phyloP scores from a whole-genome alignment of 64 coral and sea anemone species.

The Acropora tenuis region DNA sequence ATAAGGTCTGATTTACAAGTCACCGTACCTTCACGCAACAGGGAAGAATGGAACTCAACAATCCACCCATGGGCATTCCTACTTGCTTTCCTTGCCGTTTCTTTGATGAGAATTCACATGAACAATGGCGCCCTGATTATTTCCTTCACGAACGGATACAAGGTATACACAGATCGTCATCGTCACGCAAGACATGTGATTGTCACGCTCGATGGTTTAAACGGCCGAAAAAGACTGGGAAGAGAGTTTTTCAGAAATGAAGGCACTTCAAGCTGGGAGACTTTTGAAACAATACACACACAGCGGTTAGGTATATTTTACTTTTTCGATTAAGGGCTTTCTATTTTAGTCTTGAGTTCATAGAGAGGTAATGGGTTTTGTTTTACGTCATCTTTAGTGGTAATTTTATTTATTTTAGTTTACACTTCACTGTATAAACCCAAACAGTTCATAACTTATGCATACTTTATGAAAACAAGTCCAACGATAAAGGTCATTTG shows the following conservation, averaged over 20 bases:
- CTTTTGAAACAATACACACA: too few species aligned
- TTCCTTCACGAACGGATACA: not conserved
- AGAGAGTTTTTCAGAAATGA: too few species aligned
- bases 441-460: not conserved
- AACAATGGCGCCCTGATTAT: not conserved
- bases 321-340: too few species aligned
- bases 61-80: not conserved
- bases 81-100: not conserved
- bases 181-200: not conserved
- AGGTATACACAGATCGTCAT: not conserved
- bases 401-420: too few species aligned
- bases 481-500: too few species aligned
- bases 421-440: too few species aligned
- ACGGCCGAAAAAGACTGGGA: not conserved
- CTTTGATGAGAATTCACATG: not conserved
- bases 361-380: too few species aligned
- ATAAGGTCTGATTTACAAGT: not conserved
- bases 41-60: not conserved
- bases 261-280: too few species aligned
- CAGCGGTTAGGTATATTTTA: too few species aligned
- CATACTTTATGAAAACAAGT: too few species aligned
- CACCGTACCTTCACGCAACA: constrained; percentile 35
- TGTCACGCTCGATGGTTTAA: not conserved
- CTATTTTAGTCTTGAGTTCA: too few species aligned
- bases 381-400: too few species aligned